A percentile compares a stretch with the other conserved stretches of the same genome.
These are phyloP conservation scores for Punctoribates punctum DNA, from an alignment of 2,888 invertebrate species.

Conservation along the genomic window DNA sequence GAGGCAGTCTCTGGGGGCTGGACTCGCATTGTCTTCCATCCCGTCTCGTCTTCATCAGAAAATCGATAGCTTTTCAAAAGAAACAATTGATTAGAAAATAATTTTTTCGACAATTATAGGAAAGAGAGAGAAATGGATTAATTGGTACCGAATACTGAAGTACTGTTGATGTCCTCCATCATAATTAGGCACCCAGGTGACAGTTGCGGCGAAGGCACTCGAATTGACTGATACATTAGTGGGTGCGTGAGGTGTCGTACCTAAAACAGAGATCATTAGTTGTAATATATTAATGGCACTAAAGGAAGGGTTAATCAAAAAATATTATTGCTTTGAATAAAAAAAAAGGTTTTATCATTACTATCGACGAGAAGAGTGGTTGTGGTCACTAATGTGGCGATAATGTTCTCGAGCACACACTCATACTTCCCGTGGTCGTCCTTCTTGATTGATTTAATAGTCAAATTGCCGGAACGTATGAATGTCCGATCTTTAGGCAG, in stretches of 20 bases:
- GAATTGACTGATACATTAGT: conserved; percentile 87
- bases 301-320: not conserved
- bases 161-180: conserved; percentile 83
- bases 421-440: conserved; percentile 93
- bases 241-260: conserved; percentile 94
- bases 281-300: not conserved
- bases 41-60: conserved; percentile 61
- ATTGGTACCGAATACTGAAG: conserved; percentile 43
- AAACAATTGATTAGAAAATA: not conserved
- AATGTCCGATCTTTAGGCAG: conserved; percentile 48
- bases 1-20: conserved; percentile 79
- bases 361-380: conserved; percentile 54
- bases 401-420: conserved; percentile 91
- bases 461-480: conserved; percentile 78
- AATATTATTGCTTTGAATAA: not conserved
- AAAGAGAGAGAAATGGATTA: not conserved
- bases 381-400: conserved; percentile 83
- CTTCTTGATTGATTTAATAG: conserved; percentile 77
- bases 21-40: conserved; percentile 90
- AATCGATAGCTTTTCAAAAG: conserved; percentile 43
- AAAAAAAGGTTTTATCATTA: conserved; percentile 42
- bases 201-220: conserved; percentile 81
- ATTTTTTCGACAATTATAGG: not conserved
- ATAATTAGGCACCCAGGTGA: conserved; percentile 90
- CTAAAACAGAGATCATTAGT: conserved; percentile 53